A percentile compares a stretch with the other conserved stretches of the same genome.
Evolutionary conservation across 2,113 vertebrate species (phyloP).

Genomic region (Phaetusa simplex): DNA sequence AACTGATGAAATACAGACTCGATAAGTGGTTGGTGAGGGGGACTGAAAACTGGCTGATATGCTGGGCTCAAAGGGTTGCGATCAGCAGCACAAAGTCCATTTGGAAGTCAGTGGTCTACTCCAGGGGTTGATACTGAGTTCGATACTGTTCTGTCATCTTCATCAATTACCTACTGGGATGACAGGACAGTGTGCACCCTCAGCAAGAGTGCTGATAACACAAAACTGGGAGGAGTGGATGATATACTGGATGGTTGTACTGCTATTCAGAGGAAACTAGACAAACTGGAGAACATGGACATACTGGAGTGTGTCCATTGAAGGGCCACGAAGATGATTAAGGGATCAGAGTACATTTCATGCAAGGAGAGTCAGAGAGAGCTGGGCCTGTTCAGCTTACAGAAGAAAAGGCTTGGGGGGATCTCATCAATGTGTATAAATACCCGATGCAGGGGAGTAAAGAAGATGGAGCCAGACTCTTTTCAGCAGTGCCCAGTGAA

Average conservation of each 20-base stretch:
- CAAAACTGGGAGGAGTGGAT: neutral
- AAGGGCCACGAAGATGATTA: neutral
- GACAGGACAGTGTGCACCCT: neutral
- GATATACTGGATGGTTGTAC: neutral
- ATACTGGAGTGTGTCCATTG: neutral
- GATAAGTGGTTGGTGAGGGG: neutral
- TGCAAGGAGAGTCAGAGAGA: neutral
- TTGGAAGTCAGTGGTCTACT: neutral
- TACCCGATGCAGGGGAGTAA: fast-evolving
- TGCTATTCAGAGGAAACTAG: neutral
- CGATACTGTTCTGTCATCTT: neutral
- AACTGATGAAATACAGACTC: neutral
- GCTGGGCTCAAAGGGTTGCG: neutral
- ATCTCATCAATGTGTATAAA: neutral
- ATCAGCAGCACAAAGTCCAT: neutral
- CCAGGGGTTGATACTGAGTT: neutral
- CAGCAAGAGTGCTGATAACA: neutral
- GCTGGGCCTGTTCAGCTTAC: neutral
- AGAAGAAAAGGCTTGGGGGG: neutral
- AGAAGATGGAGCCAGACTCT: neutral
- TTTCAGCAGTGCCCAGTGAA: neutral
- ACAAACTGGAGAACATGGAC: neutral
- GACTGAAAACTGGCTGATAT: neutral
- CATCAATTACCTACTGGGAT: neutral
- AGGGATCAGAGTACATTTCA: neutral